These are phyloP conservation scores for Enteromius radiatus DNA, from an alignment of 2,797 vertebrate species.

Conservation along the genomic window DNA sequence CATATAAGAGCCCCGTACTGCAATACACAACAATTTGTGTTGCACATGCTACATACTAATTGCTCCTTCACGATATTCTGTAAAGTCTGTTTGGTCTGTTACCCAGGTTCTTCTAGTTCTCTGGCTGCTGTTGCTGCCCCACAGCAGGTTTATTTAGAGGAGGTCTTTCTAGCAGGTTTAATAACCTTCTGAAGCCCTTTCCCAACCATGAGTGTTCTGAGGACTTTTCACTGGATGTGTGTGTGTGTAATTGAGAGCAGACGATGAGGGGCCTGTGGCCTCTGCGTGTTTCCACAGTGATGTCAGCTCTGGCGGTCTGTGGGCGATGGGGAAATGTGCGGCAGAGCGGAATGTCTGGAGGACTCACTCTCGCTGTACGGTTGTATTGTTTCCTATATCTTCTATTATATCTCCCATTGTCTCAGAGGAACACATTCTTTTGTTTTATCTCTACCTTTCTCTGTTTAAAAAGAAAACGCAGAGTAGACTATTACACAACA, in stretches of 20 bases:
- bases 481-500: conserved; percentile 27
- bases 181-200: conserved; percentile 68
- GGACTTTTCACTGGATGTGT: conserved; percentile 55
- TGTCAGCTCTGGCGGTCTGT: conserved; percentile 72
- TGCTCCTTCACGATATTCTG: not conserved
- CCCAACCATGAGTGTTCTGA: conserved; percentile 31
- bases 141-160: conserved; percentile 64
- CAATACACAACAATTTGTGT: not conserved
- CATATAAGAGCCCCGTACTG: not conserved
- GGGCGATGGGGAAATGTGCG: conserved; percentile 63
- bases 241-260: conserved; percentile 78
- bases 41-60: not conserved
- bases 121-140: conserved; percentile 21
- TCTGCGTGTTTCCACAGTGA: conserved; percentile 77
- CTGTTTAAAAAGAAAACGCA: not conserved
- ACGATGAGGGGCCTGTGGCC: conserved; percentile 70
- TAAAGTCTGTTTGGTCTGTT: not conserved
- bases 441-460: not conserved
- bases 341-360: conserved; percentile 67
- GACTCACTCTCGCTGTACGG: conserved; percentile 15
- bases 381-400: conserved; percentile 20
- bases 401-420: not conserved
- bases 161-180: conserved; percentile 70
- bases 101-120: not conserved
- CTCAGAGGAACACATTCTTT: not conserved